A percentile compares a stretch with the other conserved stretches of the same genome.
These are phyloP conservation scores for Neogale vison DNA, from an alignment of 2,113 vertebrate genomes.

Conservation along the genomic window DNA sequence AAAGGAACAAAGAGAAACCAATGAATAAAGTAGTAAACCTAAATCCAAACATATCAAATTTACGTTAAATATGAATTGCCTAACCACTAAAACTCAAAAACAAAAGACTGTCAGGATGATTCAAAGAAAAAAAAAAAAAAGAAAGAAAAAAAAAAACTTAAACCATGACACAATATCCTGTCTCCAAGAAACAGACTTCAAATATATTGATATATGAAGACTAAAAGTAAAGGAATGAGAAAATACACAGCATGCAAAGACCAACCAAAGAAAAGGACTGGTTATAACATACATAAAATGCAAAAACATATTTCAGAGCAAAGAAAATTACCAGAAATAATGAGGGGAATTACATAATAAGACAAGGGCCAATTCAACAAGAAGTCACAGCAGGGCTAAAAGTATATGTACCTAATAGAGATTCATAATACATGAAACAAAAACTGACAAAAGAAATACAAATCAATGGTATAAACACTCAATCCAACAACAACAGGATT, in stretches of 20 bases:
- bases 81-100: neutral
- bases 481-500: neutral
- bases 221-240: neutral
- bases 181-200: neutral
- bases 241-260: neutral
- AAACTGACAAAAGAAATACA: neutral
- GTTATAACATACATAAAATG: neutral
- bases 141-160: neutral
- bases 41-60: neutral
- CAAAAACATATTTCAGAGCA: neutral
- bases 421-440: neutral
- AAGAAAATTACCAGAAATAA: neutral
- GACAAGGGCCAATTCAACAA: neutral
- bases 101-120: neutral
- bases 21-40: neutral
- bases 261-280: neutral
- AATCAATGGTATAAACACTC: neutral
- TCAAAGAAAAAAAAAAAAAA: neutral
- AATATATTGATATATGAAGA: neutral
- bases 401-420: neutral
- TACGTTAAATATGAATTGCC: neutral
- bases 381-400: neutral
- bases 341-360: neutral
- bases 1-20: neutral
- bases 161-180: neutral